These are phyloP conservation scores for Microctonus aethiopoides DNA, from an alignment of 2,888 invertebrate species.

Conservation along the genomic window DNA sequence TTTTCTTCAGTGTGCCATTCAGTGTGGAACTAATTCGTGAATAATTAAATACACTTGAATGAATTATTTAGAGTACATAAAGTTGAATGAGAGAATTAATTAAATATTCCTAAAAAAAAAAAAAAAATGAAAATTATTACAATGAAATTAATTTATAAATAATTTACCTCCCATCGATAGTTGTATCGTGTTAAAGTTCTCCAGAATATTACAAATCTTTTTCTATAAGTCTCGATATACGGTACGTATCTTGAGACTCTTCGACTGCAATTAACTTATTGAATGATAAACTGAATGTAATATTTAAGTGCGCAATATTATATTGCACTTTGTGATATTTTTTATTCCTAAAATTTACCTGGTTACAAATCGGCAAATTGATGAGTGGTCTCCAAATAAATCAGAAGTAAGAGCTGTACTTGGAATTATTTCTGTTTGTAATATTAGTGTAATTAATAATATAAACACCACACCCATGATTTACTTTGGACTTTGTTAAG, in stretches of 20 bases:
- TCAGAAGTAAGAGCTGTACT: background rate
- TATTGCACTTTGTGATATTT: background rate
- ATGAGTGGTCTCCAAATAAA: too few species aligned
- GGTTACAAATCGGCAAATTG: conserved; percentile 11
- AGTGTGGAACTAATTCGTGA: conserved; percentile 23
- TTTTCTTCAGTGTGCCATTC: conserved; percentile 30
- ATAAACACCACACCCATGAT: background rate
- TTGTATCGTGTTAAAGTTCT: conserved; percentile 17
- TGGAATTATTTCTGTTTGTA: background rate
- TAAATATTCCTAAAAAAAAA: background rate
- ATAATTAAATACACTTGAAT: background rate
- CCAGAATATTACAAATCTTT: conserved; percentile 19
- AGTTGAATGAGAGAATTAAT: background rate
- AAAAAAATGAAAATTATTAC: background rate
- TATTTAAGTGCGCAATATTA: background rate
- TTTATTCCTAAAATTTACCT: conserved; percentile 11
- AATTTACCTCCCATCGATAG: conserved; percentile 29
- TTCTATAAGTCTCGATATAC: conserved; percentile 29
- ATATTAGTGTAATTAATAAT: background rate
- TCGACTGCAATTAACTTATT: conserved; percentile 13
- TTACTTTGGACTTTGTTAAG: background rate
- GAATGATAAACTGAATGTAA: background rate
- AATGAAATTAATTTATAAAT: background rate
- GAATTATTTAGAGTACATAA: too few species aligned
- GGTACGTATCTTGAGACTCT: conserved; percentile 23